Evolutionary conservation across 2,797 vertebrate genomes (phyloP).

Genomic region (Epinephelus malabaricus): DNA sequence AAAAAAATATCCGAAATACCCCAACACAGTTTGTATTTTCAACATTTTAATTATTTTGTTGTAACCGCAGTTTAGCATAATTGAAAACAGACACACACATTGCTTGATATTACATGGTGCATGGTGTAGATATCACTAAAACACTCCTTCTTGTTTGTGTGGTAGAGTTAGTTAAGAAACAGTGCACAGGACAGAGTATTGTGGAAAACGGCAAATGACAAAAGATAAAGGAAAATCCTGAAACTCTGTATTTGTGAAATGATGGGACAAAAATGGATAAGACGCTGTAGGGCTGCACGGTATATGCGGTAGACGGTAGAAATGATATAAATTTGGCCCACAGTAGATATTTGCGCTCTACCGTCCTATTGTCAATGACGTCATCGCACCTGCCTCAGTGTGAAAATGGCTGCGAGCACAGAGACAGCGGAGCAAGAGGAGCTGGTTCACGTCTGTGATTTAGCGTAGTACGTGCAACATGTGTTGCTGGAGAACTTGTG

Average conservation of each 20-base stretch:
- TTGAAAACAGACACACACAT: neutral
- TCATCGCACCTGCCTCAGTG: no score
- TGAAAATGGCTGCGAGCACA: no score
- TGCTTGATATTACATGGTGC: neutral
- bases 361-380: no score
- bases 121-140: neutral
- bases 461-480: no score
- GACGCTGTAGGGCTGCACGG: no score
- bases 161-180: neutral
- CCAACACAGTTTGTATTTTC: neutral
- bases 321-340: no score
- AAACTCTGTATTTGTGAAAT: neutral
- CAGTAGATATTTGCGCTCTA: no score
- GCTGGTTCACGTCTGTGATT: no score
- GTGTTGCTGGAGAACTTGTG: no score
- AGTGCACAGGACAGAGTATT: neutral
- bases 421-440: no score
- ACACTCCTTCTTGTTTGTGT: neutral
- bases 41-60: neutral
- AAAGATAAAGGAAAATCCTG: neutral
- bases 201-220: neutral
- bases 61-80: no score
- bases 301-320: no score
- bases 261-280: neutral
- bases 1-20: neutral